Conservation (phyloP, 1,140 invertebrate genomes). For the Chironomus tepperi region DNA sequence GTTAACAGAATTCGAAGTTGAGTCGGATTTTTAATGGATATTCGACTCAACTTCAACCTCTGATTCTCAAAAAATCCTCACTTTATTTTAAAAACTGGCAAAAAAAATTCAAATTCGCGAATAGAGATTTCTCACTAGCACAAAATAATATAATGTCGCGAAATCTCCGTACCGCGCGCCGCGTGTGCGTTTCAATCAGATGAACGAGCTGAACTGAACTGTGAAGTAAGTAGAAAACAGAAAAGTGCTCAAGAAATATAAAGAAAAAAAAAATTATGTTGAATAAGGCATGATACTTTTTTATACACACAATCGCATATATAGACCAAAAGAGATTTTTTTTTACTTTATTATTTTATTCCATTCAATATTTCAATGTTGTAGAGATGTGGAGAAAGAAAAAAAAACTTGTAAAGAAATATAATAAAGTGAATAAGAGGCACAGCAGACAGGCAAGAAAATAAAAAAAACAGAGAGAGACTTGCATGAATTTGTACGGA, state of each 20-base stretch:
- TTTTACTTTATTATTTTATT: slow-evolving; percentile 10
- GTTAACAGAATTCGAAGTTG: not conserved
- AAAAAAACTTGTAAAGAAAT: not conserved
- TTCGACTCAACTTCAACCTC: no score
- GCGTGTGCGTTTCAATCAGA: slow-evolving; percentile 1
- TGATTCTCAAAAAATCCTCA: no score
- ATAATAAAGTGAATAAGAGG: not conserved
- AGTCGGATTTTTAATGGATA: no score
- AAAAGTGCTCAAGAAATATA: slow-evolving; percentile 10
- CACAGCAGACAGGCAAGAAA: not conserved
- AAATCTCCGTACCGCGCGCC: slow-evolving; percentile 4
- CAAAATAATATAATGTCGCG: not conserved
- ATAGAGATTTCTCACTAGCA: slow-evolving; percentile 4
- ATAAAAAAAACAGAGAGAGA: not conserved
- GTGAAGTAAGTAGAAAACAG: slow-evolving; percentile 12
- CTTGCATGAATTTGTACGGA: not conserved
- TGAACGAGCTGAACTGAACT: not conserved
- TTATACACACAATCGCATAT: slow-evolving; percentile 8
- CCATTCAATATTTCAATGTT: not conserved
- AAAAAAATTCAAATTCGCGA: not conserved
- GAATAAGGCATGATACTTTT: slow-evolving; percentile 1
- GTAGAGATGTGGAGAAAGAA: slow-evolving; percentile 7
- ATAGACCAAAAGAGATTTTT: slow-evolving; percentile 14
- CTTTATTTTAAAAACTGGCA: not conserved
- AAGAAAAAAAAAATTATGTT: slow-evolving; percentile 12